Evolutionary conservation across 2,888 invertebrate species (phyloP), one percentile per base, ranked within the genome.

Genomic region (Thumatha senex): DNA sequence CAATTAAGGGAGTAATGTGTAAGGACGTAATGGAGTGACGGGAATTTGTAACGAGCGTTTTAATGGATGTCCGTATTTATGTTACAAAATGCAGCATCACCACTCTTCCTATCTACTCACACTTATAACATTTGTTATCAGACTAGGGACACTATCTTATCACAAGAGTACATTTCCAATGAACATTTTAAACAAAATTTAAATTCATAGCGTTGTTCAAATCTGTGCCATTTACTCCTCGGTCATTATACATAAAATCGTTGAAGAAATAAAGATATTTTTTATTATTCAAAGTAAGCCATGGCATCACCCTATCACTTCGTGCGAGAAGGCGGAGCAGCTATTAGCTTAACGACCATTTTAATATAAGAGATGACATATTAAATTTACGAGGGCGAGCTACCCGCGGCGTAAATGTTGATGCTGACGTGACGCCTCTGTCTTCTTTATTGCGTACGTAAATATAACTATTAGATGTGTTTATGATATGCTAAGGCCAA

Each of bases 301-400:
- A 58, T 73, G 68, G 76, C 70, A 78, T 83, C 81, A 81, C 80
- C 82, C 79, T 83, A 84, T 83, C 82, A 80, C 71, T 78, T 69
- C 75, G 78, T 78, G 80, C 72, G 78, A 70, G 70, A 77, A 83
- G 83, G 84, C 82, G 82, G 80, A 80, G 83, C 74, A 72, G 86
- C 87, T 89, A 89, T 89, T 88, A 90, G 86, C 87, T 85, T 89
- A 89, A 89, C 89, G 89, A 88, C 85, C 84, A 84, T 89, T 90
- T 90, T 90, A 88, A 89, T 90, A 90, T 87, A 84, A 82, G 80
- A 89, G 88, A 88, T 89, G 89, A 90, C 86, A 87, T 89, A 87
- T 89, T 89, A 89, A 89, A 89, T 89, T 89, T 89, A 89, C 86
- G 89, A 90, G 81, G 80, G 75, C 78, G 48, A 82, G 84, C 86